Evolutionary conservation across 2,888 invertebrate genomes (phyloP).

Genomic region (Phoronis australis): DNA sequence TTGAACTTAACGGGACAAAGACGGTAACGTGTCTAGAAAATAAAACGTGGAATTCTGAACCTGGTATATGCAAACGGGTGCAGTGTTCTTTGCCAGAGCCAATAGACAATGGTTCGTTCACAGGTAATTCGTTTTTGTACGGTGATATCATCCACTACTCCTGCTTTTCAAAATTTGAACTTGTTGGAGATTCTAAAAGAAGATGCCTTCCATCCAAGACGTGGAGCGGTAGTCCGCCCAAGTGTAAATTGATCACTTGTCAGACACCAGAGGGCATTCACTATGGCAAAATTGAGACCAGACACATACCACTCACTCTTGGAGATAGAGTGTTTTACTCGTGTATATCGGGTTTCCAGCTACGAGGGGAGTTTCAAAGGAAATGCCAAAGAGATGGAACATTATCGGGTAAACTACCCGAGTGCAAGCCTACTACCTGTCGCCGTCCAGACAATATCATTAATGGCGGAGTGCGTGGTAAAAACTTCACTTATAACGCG

Average conservation of each 20-base stretch:
- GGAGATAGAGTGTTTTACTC: too few relatives aligned
- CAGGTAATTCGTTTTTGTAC: constrained; percentile 21
- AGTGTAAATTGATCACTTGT: constrained; percentile 37
- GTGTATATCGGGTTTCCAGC: too few relatives aligned
- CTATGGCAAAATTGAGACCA: constrained; percentile 22
- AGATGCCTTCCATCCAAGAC: constrained; percentile 20
- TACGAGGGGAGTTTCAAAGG: too few relatives aligned
- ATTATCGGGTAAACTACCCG: too few relatives aligned
- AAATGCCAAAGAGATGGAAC: too few relatives aligned
- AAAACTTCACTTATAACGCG: neutral
- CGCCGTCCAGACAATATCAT: neutral
- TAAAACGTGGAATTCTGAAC: constrained; percentile 34
- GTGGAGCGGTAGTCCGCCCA: constrained; percentile 15
- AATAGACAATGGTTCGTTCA: constrained; percentile 22
- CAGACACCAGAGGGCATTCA: constrained; percentile 16
- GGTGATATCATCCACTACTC: constrained; percentile 11
- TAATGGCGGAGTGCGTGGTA: neutral
- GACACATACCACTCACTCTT: too few relatives aligned
- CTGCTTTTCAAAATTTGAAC: constrained; percentile 22
- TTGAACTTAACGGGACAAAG: constrained; percentile 18
- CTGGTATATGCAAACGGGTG: constrained; percentile 28
- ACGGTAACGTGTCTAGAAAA: constrained; percentile 26
- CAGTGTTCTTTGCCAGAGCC: constrained; percentile 23
- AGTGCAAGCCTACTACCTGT: too few relatives aligned
- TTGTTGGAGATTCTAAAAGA: constrained; percentile 23